Evolutionary conservation across 2,888 invertebrate species (phyloP), one percentile per base, ranked within the genome.

Genomic region (Itoplectis maculator): DNA sequence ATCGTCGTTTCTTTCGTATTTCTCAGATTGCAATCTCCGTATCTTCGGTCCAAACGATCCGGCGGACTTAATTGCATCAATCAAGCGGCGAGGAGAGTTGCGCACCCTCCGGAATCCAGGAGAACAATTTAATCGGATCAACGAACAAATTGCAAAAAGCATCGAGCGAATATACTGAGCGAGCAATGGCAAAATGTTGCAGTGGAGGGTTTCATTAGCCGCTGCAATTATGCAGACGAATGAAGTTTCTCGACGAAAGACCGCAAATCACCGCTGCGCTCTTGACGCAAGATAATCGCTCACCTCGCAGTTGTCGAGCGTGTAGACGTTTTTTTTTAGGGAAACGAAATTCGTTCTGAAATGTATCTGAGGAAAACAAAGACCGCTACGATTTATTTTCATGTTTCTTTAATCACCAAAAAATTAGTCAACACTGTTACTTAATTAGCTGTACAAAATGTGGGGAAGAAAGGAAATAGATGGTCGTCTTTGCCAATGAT

Each of bases 51-150:
- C 13, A 45, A 11, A 35, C 5, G 29, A 20, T 49, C 69, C 61
- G 54, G 54, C 70, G 51, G 82, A 29, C 75, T 86, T 85, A 84
- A 88, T 88, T 83, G 83, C 88, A 84, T 85, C 85, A 85, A 87
- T 86, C 84, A 82, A 84, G 65, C 61, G 29, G 35, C 68, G 23
- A 49, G 20, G 65, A 59, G 47, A 59, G 47, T 51, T 54, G 61
- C 37, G 37, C 18, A 61, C 66, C 29, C 29, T 29, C 29, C 13
- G 15, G 47, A 51, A 49, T 20, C 68, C 45, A 59, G 15, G 45
- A 69, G 37, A 49, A 61, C 82, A 80, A 78, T 82, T 82, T 75
- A 81, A 82, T 84, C 78, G 75, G 56, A 47, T 20, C 47, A 72
- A 59, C 77, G 77, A 82, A 82, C 77, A 80, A 84, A 80, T 84